Percentiles rank a stretch among this genome's conserved stretches.
These are phyloP conservation scores for Sarcophaga carnaria DNA, from an alignment of 2,888 invertebrate species.

Conservation along the genomic window DNA sequence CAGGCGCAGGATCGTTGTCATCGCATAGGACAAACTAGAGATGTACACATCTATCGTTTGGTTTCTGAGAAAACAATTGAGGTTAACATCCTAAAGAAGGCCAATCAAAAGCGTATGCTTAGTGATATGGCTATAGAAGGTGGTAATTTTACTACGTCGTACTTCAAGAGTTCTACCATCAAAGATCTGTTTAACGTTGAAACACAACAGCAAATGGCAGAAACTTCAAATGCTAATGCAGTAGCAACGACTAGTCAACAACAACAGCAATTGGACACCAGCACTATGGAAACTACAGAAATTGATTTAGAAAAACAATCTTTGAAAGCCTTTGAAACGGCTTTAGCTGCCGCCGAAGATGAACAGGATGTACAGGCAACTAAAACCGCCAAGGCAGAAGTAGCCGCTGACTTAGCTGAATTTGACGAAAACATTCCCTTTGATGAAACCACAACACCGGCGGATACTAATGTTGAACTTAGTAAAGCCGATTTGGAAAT, in stretches of 20 bases:
- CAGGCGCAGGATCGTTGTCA: slow-evolving; percentile 98
- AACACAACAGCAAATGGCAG: slow-evolving; percentile 82
- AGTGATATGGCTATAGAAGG: slow-evolving; percentile 99
- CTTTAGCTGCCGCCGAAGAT: slow-evolving; percentile 96
- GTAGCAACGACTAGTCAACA: slow-evolving; percentile 62
- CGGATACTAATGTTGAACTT: slow-evolving; percentile 83
- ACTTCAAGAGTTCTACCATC: slow-evolving; percentile 96
- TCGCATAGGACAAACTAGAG: slow-evolving; percentile 99
- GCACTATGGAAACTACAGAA: slow-evolving; percentile 54
- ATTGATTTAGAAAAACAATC: slow-evolving; percentile 84
- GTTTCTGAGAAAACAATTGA: slow-evolving; percentile 98
- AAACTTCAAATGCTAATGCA: slow-evolving; percentile 76
- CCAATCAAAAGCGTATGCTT: slow-evolving; percentile 97
- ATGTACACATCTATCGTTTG: slow-evolving; percentile 98
- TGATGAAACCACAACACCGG: slow-evolving; percentile 84
- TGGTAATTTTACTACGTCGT: slow-evolving; percentile 98
- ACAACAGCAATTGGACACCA: slow-evolving; percentile 62
- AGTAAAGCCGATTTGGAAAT: slow-evolving; percentile 89
- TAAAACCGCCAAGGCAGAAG: slow-evolving; percentile 93
- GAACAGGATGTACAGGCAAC: slow-evolving; percentile 97
- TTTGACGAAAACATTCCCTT: slow-evolving; percentile 97
- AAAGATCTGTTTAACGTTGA: slow-evolving; percentile 94
- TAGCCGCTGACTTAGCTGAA: slow-evolving; percentile 94
- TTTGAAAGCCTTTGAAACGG: slow-evolving; percentile 88
- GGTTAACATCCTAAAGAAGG: slow-evolving; percentile 99